phyloP scores from a whole-genome alignment of 2,888 invertebrate species.

The Drosophila sordidula region DNA sequence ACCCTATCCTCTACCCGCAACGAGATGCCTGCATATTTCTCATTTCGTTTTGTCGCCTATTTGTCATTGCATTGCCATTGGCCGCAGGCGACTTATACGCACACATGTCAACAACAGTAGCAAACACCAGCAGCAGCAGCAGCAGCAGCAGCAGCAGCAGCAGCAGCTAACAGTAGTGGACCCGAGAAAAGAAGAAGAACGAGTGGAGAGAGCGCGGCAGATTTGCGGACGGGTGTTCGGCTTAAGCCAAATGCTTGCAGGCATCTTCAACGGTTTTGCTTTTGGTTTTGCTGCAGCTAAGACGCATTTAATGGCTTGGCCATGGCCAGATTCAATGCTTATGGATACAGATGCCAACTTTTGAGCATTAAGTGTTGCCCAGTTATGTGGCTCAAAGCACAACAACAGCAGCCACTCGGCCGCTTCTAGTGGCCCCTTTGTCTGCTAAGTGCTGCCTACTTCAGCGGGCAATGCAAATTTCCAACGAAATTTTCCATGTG shows the following conservation, averaged over 20 bases:
- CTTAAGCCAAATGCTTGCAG: conserved; percentile 36
- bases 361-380: conserved; percentile 33
- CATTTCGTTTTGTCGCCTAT: conserved; percentile 81
- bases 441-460: conserved; percentile 32
- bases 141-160: conserved; percentile 20
- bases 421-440: conserved; percentile 13
- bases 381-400: conserved; percentile 11
- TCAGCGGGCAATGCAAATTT: conserved; percentile 5
- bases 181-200: not conserved
- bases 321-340: conserved; percentile 47
- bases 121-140: conserved; percentile 25
- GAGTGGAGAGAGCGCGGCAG: not conserved
- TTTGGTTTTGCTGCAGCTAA: conserved; percentile 37
- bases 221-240: not conserved
- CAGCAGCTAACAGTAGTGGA: conserved; percentile 1
- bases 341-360: conserved; percentile 24
- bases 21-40: conserved; percentile 68
- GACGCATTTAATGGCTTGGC: conserved; percentile 47
- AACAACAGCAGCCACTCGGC: conserved; percentile 7
- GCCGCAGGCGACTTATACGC: conserved; percentile 56
- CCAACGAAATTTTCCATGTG: not conserved
- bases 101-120: conserved; percentile 72
- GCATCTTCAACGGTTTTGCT: conserved; percentile 40
- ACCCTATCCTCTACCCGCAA: not conserved
- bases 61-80: conserved; percentile 75